Evolutionary conservation across 2,888 invertebrate genomes (phyloP).

Genomic region (Caradrina clavipalpis): DNA sequence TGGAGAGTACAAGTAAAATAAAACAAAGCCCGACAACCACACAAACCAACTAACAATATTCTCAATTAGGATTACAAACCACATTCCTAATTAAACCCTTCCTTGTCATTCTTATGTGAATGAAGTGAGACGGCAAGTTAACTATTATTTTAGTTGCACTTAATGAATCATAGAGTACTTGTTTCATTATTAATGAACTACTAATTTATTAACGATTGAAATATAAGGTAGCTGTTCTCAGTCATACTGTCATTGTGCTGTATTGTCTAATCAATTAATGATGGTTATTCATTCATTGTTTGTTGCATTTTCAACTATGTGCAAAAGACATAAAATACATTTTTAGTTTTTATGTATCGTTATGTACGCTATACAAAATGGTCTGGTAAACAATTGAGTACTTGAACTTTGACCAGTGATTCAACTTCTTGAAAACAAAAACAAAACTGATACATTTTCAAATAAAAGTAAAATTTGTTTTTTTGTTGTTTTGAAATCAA

Average conservation of each 20-base stretch:
- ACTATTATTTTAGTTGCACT: neutral
- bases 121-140: neutral
- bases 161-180: constrained; percentile 4
- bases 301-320: neutral
- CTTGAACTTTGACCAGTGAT: no score
- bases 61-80: no score
- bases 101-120: neutral
- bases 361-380: no score
- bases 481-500: no score
- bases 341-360: no score
- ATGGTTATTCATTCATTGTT: constrained; percentile 19
- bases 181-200: neutral
- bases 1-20: no score
- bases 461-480: no score
- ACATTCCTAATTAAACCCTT: neutral
- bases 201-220: neutral
- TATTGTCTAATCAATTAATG: constrained; percentile 3
- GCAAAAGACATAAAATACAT: no score
- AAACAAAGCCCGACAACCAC: neutral
- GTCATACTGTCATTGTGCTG: constrained; percentile 7
- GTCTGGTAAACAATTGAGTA: no score
- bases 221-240: constrained; percentile 9
- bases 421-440: no score
- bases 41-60: neutral
- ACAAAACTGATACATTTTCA: no score